A percentile compares a stretch with the other conserved stretches of the same genome.
phyloP scores from a whole-genome alignment of 2,113 vertebrate genomes.

The Aptenodytes forsteri region DNA sequence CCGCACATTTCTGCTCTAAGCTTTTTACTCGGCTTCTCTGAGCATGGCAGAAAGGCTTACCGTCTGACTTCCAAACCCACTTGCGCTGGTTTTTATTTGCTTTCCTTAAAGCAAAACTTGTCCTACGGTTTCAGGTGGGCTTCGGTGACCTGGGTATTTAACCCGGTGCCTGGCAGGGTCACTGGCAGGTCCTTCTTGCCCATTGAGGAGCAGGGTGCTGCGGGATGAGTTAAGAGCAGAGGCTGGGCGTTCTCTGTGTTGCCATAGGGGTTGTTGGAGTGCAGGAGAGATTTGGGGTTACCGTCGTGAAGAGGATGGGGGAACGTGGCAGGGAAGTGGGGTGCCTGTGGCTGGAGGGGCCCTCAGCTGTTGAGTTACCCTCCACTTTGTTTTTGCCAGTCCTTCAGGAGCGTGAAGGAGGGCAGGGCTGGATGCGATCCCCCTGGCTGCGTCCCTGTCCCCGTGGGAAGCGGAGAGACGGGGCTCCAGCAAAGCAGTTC shows the following conservation, averaged over 20 bases:
- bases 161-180: background rate
- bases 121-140: background rate
- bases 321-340: background rate
- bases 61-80: background rate
- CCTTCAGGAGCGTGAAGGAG: background rate
- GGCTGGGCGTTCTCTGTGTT: fast-evolving
- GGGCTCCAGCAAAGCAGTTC: background rate
- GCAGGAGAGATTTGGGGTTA: background rate
- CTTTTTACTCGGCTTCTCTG: background rate
- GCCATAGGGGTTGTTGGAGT: background rate
- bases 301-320: background rate
- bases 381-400: background rate
- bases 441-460: background rate
- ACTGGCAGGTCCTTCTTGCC: background rate
- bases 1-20: background rate
- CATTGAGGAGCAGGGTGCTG: background rate
- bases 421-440: background rate
- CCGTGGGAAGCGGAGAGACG: fast-evolving
- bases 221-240: background rate
- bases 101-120: background rate
- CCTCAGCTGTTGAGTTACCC: background rate
- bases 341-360: background rate
- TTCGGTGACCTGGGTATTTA: too few species aligned
- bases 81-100: background rate
- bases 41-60: background rate